Evolutionary conservation across 2,797 vertebrate genomes (phyloP), one percentile per base, ranked within the genome.

Genomic region (Acanthis flammea): DNA sequence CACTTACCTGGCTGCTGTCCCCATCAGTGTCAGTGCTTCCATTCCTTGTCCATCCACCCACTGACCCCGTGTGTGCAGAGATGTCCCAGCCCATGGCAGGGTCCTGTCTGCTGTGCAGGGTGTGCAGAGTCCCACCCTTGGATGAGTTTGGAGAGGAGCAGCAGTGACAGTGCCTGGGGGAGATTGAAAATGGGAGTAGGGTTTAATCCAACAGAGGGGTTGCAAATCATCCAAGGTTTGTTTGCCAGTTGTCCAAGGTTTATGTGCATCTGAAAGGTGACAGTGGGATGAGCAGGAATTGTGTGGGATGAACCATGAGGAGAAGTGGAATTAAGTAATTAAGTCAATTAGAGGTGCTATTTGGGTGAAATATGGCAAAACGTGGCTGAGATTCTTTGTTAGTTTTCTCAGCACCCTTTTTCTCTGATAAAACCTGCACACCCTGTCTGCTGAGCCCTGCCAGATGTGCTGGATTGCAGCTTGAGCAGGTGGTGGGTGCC

Each of bases 101-200:
- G 2, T 31, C 41, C 50, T 2, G 0, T 9, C 19, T 48, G 65
- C 60, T 2, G 0, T 0, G 0, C 7, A 1, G 10, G 4, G 3
- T 12, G 4, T 3, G 30, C 30, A 53, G 2, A 31, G 19, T 53
- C 51, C 51, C 50, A 4, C 12, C 50, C 28, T 31, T 12, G 50
- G 50, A 30, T 30, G 10, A 19, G 7, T 51, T 51, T 51, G 50
- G 50, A 30, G 28, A 51, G 28, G 50, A 28, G 10, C 27, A 51
- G 41, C 81, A 77, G 45, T 1, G 4, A 18, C 72, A 60, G 53
- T 28, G 0, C 73, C 53, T 28, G 47, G 17, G 60, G 16, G 37
- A 57, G 47, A 15, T 4, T 12, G 51, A 30, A 54, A 33, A 16
- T 4, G 5, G 7, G 45, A 74, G 48, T 6, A 12, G 0, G 2